Percentiles rank a stretch among this genome's conserved stretches.
Evolutionary conservation across 2,113 vertebrate species (phyloP).

Genomic region (Zingel zingel): DNA sequence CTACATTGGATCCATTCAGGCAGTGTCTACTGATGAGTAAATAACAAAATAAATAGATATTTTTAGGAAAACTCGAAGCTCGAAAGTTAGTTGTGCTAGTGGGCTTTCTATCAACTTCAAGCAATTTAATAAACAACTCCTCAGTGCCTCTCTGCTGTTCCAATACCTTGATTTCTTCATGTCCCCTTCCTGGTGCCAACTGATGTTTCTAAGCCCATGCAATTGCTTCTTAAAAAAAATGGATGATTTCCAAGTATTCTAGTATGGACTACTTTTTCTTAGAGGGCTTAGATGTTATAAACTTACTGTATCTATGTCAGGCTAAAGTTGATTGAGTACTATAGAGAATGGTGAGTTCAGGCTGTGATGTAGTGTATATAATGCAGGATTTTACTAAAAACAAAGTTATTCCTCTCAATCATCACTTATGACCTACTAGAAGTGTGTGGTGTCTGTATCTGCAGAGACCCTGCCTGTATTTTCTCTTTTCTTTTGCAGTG

Average conservation of each 20-base stretch:
- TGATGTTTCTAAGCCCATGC: background rate
- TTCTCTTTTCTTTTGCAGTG: too few species aligned
- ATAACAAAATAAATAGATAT: background rate
- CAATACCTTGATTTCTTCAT: background rate
- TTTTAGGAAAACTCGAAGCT: background rate
- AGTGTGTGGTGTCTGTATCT: too few species aligned
- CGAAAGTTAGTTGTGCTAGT: background rate
- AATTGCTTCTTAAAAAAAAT: background rate
- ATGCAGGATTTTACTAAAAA: too few species aligned
- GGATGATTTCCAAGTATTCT: conserved; percentile 8
- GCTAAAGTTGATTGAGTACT: background rate
- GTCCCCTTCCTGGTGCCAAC: background rate
- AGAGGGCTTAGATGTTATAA: background rate
- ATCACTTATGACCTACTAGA: too few species aligned
- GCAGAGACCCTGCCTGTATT: too few species aligned
- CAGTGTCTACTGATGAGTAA: background rate
- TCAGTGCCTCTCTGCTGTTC: background rate
- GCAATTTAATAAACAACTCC: background rate
- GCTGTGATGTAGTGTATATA: background rate
- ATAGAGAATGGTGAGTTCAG: background rate
- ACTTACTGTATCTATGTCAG: background rate
- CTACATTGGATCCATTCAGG: background rate
- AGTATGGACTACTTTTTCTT: background rate
- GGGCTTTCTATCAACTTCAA: background rate
- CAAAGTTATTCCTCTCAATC: too few species aligned